Evolutionary conservation across 2,888 invertebrate genomes (phyloP), one percentile per base, ranked within the genome.

Genomic region (Spisula solida): DNA sequence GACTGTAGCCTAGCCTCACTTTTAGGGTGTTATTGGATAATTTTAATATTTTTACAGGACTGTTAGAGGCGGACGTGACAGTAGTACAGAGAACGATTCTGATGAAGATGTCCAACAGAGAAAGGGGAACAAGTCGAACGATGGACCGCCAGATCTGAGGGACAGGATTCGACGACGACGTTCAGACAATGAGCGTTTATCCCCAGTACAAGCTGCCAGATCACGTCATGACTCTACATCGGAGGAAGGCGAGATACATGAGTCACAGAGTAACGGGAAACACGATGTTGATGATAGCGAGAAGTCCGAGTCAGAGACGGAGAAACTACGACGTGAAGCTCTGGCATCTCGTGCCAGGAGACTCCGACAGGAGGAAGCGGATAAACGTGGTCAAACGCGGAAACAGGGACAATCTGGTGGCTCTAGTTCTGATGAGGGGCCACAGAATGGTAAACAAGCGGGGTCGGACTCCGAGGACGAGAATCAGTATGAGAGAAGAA

Each of bases 261-360:
- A 75, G 31, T 80, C 56, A 56, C 89, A 70, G 75, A 86, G 79
- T 55, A 83, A 80, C 60, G 90, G 70, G 81, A 87, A 82, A 84
- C 88, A 75, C 20, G 48, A 84, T 18, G 29, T 18, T 18, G 81
- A 79, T 29, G 84, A 86, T 5, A 75, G 83, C 8, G 90, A 87
- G 25, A 75, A 31, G 18, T 88, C 90, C 8, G 92, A 93, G 78
- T 91, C 92, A 16, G 92, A 92, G 34, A 91, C 91, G 47, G 91
- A 93, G 75, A 90, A 83, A 66, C 84, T 90, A 47, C 55, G 93
- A 75, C 75, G 90, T 82, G 88, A 83, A 85, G 86, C 90, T 55
- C 75, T 92, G 2, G 92, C 89, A 25, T 87, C 91, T 20, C 85
- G 82, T 51, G 66, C 70, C 25, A 82, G 29, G 48, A 87, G 70